A percentile compares a stretch with the other conserved stretches of the same genome.
These are phyloP conservation scores for Helicolenus hilgendorfi DNA, from an alignment of 2,797 vertebrate species.

Conservation along the genomic window DNA sequence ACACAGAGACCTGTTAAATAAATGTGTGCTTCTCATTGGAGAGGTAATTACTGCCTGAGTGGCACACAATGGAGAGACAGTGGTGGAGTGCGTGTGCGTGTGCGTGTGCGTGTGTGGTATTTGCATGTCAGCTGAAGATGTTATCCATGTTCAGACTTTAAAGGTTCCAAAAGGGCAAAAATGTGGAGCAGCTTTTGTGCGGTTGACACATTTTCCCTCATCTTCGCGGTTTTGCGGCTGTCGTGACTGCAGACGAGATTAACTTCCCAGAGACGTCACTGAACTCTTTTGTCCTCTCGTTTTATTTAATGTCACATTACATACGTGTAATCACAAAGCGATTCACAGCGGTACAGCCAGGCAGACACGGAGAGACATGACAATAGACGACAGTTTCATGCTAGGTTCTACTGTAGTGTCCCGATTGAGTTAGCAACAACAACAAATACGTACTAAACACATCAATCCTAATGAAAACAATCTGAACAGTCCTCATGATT, in stretches of 20 bases:
- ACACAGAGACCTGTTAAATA: background rate
- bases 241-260: conserved; percentile 34
- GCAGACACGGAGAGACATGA: conserved; percentile 11
- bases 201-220: conserved; percentile 7
- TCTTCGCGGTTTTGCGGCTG: background rate
- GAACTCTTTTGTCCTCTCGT: conserved; percentile 48
- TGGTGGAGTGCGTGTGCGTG: conserved; percentile 1
- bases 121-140: conserved; percentile 59
- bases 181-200: conserved; percentile 41
- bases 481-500: background rate
- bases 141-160: conserved; percentile 64
- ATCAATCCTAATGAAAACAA: background rate
- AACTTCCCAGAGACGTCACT: conserved; percentile 28
- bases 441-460: conserved; percentile 15
- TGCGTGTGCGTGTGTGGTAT: conserved; percentile 19
- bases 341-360: conserved; percentile 42
- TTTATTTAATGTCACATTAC: conserved; percentile 78
- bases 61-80: conserved; percentile 31
- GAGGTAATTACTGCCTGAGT: conserved; percentile 52
- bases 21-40: conserved; percentile 19
- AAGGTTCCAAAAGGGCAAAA: conserved; percentile 84
- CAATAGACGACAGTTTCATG: background rate
- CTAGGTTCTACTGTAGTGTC: background rate
- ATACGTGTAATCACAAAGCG: conserved; percentile 39
- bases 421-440: background rate